Conservation (phyloP, 2,113 vertebrate genomes). For the Montifringilla adamsi region DNA sequence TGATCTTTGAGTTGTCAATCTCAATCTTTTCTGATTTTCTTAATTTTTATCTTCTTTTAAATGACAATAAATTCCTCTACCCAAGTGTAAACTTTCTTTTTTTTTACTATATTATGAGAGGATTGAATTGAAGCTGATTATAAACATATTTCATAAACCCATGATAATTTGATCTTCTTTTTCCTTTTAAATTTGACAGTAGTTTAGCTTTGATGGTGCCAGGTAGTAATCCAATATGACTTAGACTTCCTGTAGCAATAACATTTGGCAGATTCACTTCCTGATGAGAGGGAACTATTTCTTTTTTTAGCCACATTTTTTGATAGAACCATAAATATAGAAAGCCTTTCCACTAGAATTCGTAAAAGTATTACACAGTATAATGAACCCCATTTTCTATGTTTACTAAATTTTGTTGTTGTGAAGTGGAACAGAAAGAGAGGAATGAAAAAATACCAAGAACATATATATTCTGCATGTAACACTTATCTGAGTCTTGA, state of each 20-base stretch:
- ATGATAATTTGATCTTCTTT: constrained; percentile 44
- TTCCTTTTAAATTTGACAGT: constrained; percentile 43
- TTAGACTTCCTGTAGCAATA: constrained; percentile 72
- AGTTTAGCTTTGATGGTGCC: constrained; percentile 57
- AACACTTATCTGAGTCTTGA: not conserved
- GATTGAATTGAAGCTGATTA: not conserved
- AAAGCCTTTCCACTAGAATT: constrained; percentile 20
- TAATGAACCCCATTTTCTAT: constrained; percentile 33
- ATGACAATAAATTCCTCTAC: not conserved
- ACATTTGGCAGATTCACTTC: constrained; percentile 69
- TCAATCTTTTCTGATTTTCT: not conserved
- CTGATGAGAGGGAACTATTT: constrained; percentile 66
- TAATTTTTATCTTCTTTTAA: not conserved
- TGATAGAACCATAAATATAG: constrained; percentile 55
- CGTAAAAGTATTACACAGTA: not conserved
- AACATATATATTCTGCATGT: not conserved
- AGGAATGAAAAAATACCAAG: not conserved
- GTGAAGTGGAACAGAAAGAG: not conserved
- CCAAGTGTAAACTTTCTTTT: not conserved
- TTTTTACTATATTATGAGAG: not conserved
- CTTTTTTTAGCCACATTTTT: constrained; percentile 63
- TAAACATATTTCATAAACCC: constrained; percentile 33
- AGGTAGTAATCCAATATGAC: constrained; percentile 69
- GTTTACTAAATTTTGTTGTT: constrained; percentile 15
- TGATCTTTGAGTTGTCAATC: not conserved